Base-by-base conservation (phyloP, 2,113 vertebrate genomes). In the Falco punctatus region DNA sequence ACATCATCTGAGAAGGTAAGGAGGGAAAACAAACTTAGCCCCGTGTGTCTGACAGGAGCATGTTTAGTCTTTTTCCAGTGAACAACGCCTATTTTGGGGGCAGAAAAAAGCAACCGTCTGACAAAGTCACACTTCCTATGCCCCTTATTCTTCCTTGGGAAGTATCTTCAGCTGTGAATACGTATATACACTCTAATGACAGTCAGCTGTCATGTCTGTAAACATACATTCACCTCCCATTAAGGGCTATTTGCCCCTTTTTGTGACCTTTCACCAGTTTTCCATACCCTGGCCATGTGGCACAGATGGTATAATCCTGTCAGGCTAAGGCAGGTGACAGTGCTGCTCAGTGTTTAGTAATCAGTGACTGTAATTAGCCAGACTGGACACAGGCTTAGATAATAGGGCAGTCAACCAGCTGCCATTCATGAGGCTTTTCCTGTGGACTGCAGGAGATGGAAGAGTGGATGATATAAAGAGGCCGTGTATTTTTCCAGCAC, bases 361-460 rank as follows among this genome's bases (percentile, higher is more conserved):
- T 99, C 98, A 98, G 98, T 96, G 98, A 97, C 98, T 99, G 98
- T 99, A 99, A 99, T 99, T 99, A 99, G 98, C 98, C 96, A 95
- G 98, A 95, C 98, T 98, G 98, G 98, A 98, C 98, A 54, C 96
- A 97, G 97, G 84, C 97, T 98, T 97, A 97, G 98, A 98, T 98
- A 98, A 98, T 98, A 96, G 97, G 97, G 95, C 98, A 98, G 97
- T 93, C 98, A 98, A 98, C 98, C 98, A 99, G 99, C 99, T 99
- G 98, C 98, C 96, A 97, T 98, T 98, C 98, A 98, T 97, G 95
- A 96, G 95, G 91, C 78, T 96, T 97, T 96, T 96, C 97, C 97
- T 96, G 94, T 74, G 89, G 96, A 78, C 83, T 74, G 73, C 84
- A 74, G 75, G 86, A 81, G 88, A 84, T 72, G 58, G 24, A 38